Evolutionary conservation across 2,113 vertebrate species (phyloP).

Genomic region (Andinoacara biseriatus): DNA sequence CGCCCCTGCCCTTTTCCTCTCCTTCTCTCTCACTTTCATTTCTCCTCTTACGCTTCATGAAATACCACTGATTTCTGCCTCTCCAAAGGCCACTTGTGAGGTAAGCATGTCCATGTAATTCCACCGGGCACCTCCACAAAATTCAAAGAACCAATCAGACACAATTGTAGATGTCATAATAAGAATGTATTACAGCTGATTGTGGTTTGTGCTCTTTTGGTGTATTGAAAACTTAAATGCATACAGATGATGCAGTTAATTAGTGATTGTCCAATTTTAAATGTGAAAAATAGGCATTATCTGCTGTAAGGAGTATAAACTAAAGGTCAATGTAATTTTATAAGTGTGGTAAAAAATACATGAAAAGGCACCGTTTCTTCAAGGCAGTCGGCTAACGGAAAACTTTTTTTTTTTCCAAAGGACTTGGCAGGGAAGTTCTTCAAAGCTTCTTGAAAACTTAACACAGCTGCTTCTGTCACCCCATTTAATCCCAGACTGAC

Average conservation of each 20-base stretch:
- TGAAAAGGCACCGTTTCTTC: background rate
- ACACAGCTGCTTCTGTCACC: background rate
- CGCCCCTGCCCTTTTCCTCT: conserved; percentile 27
- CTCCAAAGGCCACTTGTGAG: conserved; percentile 39
- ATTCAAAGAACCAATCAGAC: conserved; percentile 55
- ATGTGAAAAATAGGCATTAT: background rate
- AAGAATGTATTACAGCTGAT: conserved; percentile 32
- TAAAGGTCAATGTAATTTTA: background rate
- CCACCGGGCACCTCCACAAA: conserved; percentile 19
- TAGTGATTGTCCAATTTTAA: background rate
- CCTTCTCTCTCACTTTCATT: conserved; percentile 19
- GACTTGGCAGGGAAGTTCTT: background rate
- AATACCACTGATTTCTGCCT: conserved; percentile 56
- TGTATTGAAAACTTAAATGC: conserved; percentile 9
- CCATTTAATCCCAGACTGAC: background rate
- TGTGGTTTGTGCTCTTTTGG: conserved; percentile 20
- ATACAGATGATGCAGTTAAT: background rate
- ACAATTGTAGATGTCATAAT: conserved; percentile 42
- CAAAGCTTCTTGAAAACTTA: background rate
- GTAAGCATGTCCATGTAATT: conserved; percentile 14
- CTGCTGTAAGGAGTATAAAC: background rate
- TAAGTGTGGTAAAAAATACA: background rate
- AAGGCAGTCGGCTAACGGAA: background rate
- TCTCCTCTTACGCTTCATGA: conserved; percentile 31
- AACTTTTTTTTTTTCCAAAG: background rate